Evolutionary conservation across 1,140 invertebrate genomes (phyloP), one percentile per base, ranked within the genome.

Genomic region (Calosoma granatense): DNA sequence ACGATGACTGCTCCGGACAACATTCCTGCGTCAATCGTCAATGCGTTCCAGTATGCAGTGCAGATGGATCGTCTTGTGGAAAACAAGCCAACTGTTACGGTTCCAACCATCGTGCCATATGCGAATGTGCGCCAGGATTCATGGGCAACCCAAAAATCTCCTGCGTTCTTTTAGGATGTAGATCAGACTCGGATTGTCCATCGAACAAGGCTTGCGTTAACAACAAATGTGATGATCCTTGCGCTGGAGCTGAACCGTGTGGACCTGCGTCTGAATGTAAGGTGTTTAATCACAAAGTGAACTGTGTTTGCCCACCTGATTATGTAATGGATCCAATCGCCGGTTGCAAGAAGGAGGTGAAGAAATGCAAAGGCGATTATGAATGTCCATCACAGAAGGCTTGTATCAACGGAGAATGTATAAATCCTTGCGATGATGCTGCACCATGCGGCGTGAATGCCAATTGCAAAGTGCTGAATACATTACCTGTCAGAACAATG

Each of bases 321-420:
- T 90, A 82, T 51, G 74, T 83, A 20, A 84, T 84, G 53, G 81
- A 89, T 62, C 67, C 75, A 2, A 72, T 79, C 41, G 69, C 70
- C 19, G 85, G 86, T 26, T 93, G 90, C 66, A 74, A 79, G 51
- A 76, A 77, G 71, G 75, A 76, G 64, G 74, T 70, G 52, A 73
- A 75, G 36, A 80, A 80, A 61, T 95, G 92, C 66, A 76, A 78
- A 64, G 79, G 78, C 20, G 92, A 95, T 65, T 75, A 76, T 1
- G 89, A 94, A 47, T 96, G 92, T 71, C 87, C 88, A 60, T 82
- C 81, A 3, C 86, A 88, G 63, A 83, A 81, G 3, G 88, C 88
- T 0, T 96, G 92, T 66, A 83, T 94, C 56, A 79, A 87, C 47
- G 79, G 80, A 11, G 79, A 84, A 59, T 96, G 92, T 66, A 78